Base-by-base conservation (phyloP, 2,797 vertebrate species). In the Cirrhinus molitorella region DNA sequence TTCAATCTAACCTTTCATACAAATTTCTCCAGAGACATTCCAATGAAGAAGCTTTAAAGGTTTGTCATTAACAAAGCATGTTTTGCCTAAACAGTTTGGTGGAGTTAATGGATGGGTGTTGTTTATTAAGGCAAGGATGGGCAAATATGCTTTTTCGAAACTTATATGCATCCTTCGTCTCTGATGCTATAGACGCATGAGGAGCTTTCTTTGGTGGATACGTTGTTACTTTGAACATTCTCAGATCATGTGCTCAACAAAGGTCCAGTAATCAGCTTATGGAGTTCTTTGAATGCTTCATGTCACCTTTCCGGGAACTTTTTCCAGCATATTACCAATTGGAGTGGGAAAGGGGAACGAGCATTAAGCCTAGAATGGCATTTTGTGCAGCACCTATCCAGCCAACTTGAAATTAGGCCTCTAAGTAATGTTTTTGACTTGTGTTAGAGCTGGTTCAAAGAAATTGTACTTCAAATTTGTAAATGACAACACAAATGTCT, bases 211-310 rank as follows among this genome's bases (percentile, higher is more conserved):
- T 28, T 61, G 40, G 25, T 6, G 65, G 47, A 78, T 81, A 55
- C 31, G 43, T 68, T 71, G 74, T 57, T 83, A 83, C 81, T 87
- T 87, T 86, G 85, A 89, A 83, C 78, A 80, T 87, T 89, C 76
- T 83, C 70, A 40, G 82, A 88, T 90, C 88, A 91, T 90, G 89
- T 89, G 89, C 87, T 88, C 40, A 43, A 51, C 67, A 85, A 83
- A 79, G 72, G 78, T 81, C 75, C 67, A 70, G 53, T 90, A 90
- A 91, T 89, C 86, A 87, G 89, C 88, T 90, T 90, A 90, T 73
- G 51, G 65, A 88, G 89, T 90, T 90, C 90, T 71, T 84, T 80
- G 80, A 87, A 90, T 90, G 81, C 87, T 90, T 87, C 80, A 83
- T 87, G 87, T 90, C 89, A 91, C 84, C 84, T 88, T 88, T 83